phyloP scores from a whole-genome alignment of 2,888 invertebrate genomes.

The Diarsia rubi region DNA sequence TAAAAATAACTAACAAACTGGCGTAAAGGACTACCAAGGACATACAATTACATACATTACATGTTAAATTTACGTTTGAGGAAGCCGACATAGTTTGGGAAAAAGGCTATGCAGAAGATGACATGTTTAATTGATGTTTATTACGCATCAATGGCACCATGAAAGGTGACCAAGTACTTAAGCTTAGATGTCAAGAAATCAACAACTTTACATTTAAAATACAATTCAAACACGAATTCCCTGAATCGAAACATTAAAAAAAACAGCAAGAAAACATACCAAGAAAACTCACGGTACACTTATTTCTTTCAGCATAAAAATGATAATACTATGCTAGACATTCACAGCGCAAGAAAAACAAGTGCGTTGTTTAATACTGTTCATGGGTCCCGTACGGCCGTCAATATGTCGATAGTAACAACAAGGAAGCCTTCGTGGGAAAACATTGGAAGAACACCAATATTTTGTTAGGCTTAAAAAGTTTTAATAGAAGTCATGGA shows the following conservation, averaged over 20 bases:
- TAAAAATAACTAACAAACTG: too few relatives aligned
- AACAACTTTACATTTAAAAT: neutral
- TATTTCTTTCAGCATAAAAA: conserved; percentile 39
- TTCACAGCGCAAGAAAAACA: conserved; percentile 56
- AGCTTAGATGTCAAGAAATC: conserved; percentile 7
- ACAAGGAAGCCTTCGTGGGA: conserved; percentile 46
- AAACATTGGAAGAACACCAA: conserved; percentile 60
- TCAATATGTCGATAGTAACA: conserved; percentile 55
- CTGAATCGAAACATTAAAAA: conserved; percentile 8
- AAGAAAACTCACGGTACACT: conserved; percentile 18
- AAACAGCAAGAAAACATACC: conserved; percentile 12
- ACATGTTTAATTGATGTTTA: neutral
- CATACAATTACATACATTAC: too few relatives aligned
- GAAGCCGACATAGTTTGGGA: too few relatives aligned
- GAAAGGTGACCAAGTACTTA: neutral
- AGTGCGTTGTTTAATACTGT: conserved; percentile 50
- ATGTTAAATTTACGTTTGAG: neutral
- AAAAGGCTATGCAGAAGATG: too few relatives aligned
- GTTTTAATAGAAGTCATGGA: conserved; percentile 72
- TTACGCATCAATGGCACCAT: neutral
- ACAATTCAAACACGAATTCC: conserved; percentile 1
- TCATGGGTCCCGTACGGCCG: conserved; percentile 36
- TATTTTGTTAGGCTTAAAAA: conserved; percentile 71
- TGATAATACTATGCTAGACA: conserved; percentile 38
- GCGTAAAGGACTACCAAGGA: neutral